These are phyloP conservation scores for Diabrotica balteata DNA, from an alignment of 2,888 invertebrate species.

Conservation along the genomic window DNA sequence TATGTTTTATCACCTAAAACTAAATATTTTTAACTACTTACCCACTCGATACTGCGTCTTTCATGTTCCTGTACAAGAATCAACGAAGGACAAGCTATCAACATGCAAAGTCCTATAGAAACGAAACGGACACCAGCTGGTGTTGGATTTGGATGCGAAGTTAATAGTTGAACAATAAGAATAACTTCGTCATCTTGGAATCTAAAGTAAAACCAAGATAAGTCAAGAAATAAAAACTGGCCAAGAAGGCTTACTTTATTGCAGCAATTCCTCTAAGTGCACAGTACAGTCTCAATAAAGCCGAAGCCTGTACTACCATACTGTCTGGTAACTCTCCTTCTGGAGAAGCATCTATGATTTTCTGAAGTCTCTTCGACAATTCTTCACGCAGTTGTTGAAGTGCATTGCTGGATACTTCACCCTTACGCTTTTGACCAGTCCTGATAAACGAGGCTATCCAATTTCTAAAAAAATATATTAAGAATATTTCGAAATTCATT, in stretches of 20 bases:
- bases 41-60: constrained; percentile 88
- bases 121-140: constrained; percentile 93
- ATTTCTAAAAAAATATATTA: constrained; percentile 63
- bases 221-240: too few relatives aligned
- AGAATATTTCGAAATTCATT: too few relatives aligned
- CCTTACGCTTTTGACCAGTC: constrained; percentile 84
- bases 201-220: constrained; percentile 54
- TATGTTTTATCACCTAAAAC: too few relatives aligned
- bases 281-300: constrained; percentile 87
- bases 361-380: constrained; percentile 73
- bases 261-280: constrained; percentile 92
- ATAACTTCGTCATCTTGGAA: constrained; percentile 92
- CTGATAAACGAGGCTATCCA: constrained; percentile 95
- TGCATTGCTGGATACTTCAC: constrained; percentile 73
- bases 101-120: constrained; percentile 90
- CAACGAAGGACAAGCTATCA: constrained; percentile 91
- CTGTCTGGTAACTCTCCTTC: constrained; percentile 69
- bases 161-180: constrained; percentile 82
- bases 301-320: constrained; percentile 85
- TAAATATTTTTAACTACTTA: constrained; percentile 33
- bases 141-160: constrained; percentile 88
- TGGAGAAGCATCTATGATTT: constrained; percentile 69
- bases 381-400: constrained; percentile 78
- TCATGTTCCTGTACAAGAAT: constrained; percentile 77
- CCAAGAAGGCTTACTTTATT: constrained; percentile 72